These are phyloP conservation scores for Acrossocheilus wenchowensis DNA, from an alignment of 2,797 vertebrate genomes.

Conservation along the genomic window DNA sequence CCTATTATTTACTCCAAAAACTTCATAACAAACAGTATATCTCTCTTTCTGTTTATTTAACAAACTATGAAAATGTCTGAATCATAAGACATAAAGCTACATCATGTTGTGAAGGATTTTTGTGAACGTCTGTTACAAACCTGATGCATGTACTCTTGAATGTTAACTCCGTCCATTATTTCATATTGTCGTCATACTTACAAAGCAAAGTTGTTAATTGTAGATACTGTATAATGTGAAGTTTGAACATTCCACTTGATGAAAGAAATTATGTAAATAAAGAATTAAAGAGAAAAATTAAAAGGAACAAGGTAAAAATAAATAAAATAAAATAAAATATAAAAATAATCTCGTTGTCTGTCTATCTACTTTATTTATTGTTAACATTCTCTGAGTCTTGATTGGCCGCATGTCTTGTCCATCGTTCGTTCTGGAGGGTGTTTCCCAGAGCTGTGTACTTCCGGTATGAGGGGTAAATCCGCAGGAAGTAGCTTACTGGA, in stretches of 20 bases:
- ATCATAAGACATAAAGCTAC: background rate
- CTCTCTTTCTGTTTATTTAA: background rate
- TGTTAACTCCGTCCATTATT: background rate
- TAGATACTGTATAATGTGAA: background rate
- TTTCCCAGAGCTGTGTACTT: conserved; percentile 41
- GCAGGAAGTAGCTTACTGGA: conserved; percentile 45
- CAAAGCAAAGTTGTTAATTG: background rate
- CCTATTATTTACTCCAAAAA: background rate
- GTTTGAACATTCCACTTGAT: background rate
- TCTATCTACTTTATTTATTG: background rate
- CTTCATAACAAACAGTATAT: background rate
- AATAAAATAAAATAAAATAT: background rate
- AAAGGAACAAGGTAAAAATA: background rate
- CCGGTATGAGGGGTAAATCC: conserved; percentile 58
- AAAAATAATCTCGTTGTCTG: background rate
- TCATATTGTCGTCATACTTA: background rate
- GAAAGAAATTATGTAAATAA: background rate
- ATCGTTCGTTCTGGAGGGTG: conserved; percentile 9
- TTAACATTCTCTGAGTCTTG: background rate
- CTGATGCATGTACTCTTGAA: background rate
- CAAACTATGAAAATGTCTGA: background rate
- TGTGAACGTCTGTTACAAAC: too few relatives aligned
- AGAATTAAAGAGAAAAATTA: background rate
- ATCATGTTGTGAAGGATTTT: too few relatives aligned
- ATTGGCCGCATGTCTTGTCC: background rate